These are phyloP conservation scores for Fragum sueziense DNA, from an alignment of 2,888 invertebrate genomes.

Conservation along the genomic window DNA sequence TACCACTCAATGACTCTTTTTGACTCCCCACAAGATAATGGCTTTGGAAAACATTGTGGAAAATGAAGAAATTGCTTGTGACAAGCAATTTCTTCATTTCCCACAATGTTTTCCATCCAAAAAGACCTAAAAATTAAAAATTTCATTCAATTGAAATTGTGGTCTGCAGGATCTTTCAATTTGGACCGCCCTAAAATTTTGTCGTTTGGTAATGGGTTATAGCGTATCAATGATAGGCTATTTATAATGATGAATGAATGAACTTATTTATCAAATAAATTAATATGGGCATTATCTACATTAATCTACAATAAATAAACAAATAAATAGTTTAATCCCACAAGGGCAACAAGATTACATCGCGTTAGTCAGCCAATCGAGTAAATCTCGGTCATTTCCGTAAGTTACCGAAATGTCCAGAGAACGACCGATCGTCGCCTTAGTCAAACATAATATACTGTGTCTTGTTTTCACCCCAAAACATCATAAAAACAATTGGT, in stretches of 20 bases:
- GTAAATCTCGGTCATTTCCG: background rate
- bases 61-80: background rate
- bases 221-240: no score
- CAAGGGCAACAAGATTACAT: background rate
- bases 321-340: background rate
- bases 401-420: background rate
- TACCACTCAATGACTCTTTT: no score
- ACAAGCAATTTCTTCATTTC: background rate
- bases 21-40: no score
- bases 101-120: background rate
- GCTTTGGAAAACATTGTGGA: conserved; percentile 2
- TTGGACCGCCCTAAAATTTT: no score
- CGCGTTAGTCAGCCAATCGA: background rate
- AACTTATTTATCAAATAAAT: background rate
- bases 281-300: background rate
- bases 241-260: no score
- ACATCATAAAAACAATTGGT: no score
- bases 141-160: no score
- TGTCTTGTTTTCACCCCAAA: no score
- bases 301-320: background rate
- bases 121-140: no score
- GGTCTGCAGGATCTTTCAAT: no score
- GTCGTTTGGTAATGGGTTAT: no score
- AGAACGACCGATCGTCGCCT: background rate
- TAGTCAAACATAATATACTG: background rate